These are phyloP conservation scores for Falco peregrinus DNA, from an alignment of 2,797 vertebrate genomes.

Conservation along the genomic window DNA sequence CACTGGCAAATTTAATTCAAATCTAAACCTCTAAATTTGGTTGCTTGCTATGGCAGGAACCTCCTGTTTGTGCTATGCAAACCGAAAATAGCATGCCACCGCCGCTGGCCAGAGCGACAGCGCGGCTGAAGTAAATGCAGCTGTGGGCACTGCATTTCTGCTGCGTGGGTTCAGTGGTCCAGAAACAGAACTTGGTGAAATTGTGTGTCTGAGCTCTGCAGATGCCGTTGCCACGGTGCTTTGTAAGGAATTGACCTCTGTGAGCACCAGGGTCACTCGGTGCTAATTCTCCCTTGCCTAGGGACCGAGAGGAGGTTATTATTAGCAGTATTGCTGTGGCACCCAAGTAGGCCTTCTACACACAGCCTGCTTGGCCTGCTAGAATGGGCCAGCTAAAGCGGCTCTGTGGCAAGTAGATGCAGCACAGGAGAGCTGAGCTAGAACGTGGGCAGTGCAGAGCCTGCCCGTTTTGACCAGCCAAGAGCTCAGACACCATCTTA, in stretches of 20 bases:
- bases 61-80: slow-evolving; percentile 90
- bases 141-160: neutral
- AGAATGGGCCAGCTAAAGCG: neutral
- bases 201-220: neutral
- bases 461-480: neutral
- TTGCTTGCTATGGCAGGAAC: slow-evolving; percentile 82
- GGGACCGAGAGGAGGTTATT: neutral
- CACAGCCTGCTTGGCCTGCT: neutral
- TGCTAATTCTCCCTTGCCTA: neutral
- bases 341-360: neutral
- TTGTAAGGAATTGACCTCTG: neutral
- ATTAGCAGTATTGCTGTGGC: neutral
- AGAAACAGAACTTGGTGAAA: neutral
- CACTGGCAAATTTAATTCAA: slow-evolving; percentile 98
- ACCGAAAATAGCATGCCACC: slow-evolving; percentile 65
- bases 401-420: neutral
- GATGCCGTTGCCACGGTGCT: neutral
- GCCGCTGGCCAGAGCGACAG: neutral
- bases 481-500: neutral
- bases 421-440: neutral
- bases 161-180: neutral
- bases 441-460: fast-evolving
- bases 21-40: slow-evolving; percentile 93
- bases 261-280: neutral
- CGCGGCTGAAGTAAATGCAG: neutral